These are phyloP conservation scores for Pangasius djambal DNA, from an alignment of 2,797 vertebrate species.

Conservation along the genomic window DNA sequence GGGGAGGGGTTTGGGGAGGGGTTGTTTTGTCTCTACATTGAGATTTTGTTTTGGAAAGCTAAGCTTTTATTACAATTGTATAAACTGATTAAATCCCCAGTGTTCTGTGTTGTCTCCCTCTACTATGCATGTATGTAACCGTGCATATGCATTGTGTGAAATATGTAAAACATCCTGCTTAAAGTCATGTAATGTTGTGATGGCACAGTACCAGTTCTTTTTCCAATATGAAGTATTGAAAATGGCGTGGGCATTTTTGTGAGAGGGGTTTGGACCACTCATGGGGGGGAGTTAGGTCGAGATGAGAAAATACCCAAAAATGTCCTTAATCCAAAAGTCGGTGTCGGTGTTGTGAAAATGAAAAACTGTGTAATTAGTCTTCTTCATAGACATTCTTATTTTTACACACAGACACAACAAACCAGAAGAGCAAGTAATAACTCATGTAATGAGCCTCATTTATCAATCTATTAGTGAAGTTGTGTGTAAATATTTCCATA, in stretches of 20 bases:
- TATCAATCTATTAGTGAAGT: neutral
- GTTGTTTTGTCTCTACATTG: neutral
- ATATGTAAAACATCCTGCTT: slow-evolving; percentile 80
- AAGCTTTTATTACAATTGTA: slow-evolving; percentile 41
- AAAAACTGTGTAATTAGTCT: neutral
- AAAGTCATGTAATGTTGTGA: slow-evolving; percentile 74
- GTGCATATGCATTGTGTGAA: slow-evolving; percentile 78
- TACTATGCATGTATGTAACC: slow-evolving; percentile 82
- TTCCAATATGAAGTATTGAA: slow-evolving; percentile 61
- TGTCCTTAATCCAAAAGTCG: neutral
- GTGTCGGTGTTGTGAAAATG: slow-evolving; percentile 33
- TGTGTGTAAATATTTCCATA: neutral
- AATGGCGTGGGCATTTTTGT: slow-evolving; percentile 52
- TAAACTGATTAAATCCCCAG: slow-evolving; percentile 46
- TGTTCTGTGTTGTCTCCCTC: slow-evolving; percentile 67
- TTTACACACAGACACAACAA: neutral
- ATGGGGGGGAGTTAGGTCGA: neutral
- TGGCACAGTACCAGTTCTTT: slow-evolving; percentile 70
- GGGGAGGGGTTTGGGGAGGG: slow-evolving; percentile 5
- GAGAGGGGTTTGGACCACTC: slow-evolving; percentile 38
- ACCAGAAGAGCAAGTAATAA: neutral
- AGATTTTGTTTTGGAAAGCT: slow-evolving; percentile 14
- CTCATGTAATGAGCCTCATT: neutral
- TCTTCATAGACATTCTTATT: neutral
- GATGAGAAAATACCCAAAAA: slow-evolving; percentile 2